Evolutionary conservation across 37 sponge, comb jelly and placozoan genomes (phyloP), one percentile per base, ranked within the genome.

Genomic region (Trichoplax adhaerens): DNA sequence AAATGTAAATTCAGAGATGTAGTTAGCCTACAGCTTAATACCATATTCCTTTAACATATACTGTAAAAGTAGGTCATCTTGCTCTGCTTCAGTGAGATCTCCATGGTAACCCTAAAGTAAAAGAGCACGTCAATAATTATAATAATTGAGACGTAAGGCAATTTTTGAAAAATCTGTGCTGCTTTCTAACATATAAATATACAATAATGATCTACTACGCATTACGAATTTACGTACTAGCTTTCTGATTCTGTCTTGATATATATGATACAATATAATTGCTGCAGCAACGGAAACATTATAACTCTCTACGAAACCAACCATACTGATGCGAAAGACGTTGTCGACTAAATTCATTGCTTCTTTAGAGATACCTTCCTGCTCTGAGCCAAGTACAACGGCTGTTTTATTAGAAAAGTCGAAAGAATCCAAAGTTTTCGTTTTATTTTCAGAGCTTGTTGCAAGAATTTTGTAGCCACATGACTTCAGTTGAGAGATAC

Each of bases 231-330:
- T 29, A 29, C 29, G 29, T 29, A 67, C 8, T n/a, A 67, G 12
- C 8, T 12, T 67, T 10, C 69, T 10, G 52, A 68, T 12, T 67
- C 83, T 57, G 47, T 78, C 75, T 12, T 50, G 65, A 65, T 68
- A 73, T 5, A 80, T 77, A 47, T 77, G 74, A 72, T 75, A 83
- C 57, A 87, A 62, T 6, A 76, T 74, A 5, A 87, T 72, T 1
- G 85, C 84, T 5, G 76, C 86, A 46, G 78, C 57, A 7, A 87
- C 88, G 46, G 88, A 87, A 3, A 87, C 67, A 50, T 87, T 87
- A 52, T 77, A 74, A 69, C 88, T 87, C 8, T 80, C 54, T 2
- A 77, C 81, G 74, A 87, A 87, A n/a, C 88, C 88, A 68, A 47
- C 59, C 88, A 87, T 87, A 50, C 84, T 84, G 0, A 87, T 56